Evolutionary conservation across 2,797 vertebrate genomes (phyloP).

Genomic region (Xiphorhynchus erythropygius): DNA sequence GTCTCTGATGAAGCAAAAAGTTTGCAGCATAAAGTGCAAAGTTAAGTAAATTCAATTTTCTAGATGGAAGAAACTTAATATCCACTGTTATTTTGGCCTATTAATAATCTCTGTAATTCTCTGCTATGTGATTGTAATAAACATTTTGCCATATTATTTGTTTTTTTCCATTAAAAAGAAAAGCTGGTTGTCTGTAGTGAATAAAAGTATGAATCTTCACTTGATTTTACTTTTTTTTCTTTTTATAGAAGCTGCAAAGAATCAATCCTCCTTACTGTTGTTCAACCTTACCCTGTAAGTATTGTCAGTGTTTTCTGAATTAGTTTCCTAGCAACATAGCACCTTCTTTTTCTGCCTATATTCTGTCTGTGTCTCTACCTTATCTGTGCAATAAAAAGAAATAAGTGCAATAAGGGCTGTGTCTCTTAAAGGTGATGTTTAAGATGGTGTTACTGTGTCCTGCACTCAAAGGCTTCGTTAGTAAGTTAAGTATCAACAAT

Average conservation of each 20-base stretch:
- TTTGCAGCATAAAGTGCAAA: neutral
- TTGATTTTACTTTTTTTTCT: slow-evolving; percentile 54
- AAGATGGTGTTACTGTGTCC: neutral
- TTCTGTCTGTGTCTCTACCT: neutral
- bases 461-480: neutral
- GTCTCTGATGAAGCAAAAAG: neutral
- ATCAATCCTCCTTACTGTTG: slow-evolving; percentile 93
- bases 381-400: slow-evolving; percentile 27
- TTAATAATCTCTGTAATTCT: slow-evolving; percentile 4
- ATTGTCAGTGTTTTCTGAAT: slow-evolving; percentile 32
- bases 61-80: neutral
- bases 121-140: slow-evolving; percentile 18
- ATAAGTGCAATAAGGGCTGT: neutral
- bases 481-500: neutral
- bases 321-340: slow-evolving; percentile 59
- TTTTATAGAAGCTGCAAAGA: slow-evolving; percentile 94
- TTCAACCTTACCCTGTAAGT: slow-evolving; percentile 97
- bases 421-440: neutral
- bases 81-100: neutral
- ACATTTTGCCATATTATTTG: neutral
- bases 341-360: neutral
- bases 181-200: neutral
- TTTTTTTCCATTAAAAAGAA: slow-evolving; percentile 31
- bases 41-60: neutral
- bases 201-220: slow-evolving; percentile 29